Conservation (phyloP, 1,140 invertebrate genomes). For the Sipha flava region DNA sequence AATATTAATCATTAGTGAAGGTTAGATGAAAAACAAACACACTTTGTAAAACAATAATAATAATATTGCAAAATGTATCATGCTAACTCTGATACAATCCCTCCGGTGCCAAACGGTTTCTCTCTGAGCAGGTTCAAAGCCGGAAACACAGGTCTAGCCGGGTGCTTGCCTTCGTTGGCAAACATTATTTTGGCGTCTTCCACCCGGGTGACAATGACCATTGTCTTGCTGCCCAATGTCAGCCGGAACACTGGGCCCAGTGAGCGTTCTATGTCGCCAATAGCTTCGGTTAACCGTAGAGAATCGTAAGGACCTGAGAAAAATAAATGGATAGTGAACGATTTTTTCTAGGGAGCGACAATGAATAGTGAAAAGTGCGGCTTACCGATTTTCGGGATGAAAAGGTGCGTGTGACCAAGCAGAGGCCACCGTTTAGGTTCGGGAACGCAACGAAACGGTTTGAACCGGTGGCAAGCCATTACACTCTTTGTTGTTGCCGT, state of each 20-base stretch:
- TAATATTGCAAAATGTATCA: background rate
- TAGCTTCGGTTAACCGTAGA: conserved; percentile 43
- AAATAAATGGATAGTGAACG: background rate
- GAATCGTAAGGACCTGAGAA: conserved; percentile 41
- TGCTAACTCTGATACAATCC: conserved; percentile 42
- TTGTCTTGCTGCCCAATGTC: conserved; percentile 39
- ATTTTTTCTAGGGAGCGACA: background rate
- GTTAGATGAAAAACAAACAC: too few relatives aligned
- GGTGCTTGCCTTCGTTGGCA: conserved; percentile 42
- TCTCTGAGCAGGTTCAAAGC: conserved; percentile 41
- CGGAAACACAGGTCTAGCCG: conserved; percentile 42
- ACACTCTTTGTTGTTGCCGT: background rate
- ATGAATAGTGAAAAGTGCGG: background rate
- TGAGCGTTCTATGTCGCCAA: conserved; percentile 40
- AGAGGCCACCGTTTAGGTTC: conserved; percentile 40
- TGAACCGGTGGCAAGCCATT: background rate
- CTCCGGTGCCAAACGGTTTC: conserved; percentile 41
- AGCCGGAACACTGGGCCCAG: conserved; percentile 43
- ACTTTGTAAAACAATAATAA: background rate
- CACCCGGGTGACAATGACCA: conserved; percentile 42
- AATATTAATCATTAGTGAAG: too few relatives aligned
- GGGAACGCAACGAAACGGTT: conserved; percentile 40
- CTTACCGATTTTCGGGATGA: conserved; percentile 36
- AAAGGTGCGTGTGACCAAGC: conserved; percentile 43
- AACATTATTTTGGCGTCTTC: conserved; percentile 42